phyloP scores from a whole-genome alignment of 1,140 invertebrate genomes.

The Sycobia sp. region DNA sequence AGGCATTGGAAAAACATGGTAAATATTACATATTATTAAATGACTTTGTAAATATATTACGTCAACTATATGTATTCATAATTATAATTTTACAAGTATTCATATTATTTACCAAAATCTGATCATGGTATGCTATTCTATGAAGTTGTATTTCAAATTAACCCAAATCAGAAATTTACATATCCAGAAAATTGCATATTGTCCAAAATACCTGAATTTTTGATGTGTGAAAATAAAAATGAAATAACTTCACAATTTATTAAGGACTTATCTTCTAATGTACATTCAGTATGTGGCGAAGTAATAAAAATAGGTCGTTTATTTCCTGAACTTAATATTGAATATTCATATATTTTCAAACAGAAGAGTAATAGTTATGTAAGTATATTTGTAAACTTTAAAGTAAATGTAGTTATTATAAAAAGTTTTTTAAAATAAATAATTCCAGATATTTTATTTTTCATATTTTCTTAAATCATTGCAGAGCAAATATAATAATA shows the following conservation, averaged over 20 bases:
- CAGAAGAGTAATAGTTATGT: neutral
- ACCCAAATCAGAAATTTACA: constrained; percentile 24
- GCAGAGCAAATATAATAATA: neutral
- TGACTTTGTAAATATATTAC: neutral
- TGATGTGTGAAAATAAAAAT: constrained; percentile 32
- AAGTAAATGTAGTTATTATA: no score
- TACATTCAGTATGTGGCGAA: constrained; percentile 38
- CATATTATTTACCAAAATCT: constrained; percentile 50
- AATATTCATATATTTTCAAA: constrained; percentile 7
- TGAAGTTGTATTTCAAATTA: constrained; percentile 40
- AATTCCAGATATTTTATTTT: neutral
- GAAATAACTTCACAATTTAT: constrained; percentile 34
- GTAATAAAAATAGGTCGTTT: constrained; percentile 32
- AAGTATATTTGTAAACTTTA: neutral
- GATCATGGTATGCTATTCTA: constrained; percentile 44
- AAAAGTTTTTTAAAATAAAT: no score
- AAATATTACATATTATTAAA: constrained; percentile 3
- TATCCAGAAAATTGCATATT: constrained; percentile 47
- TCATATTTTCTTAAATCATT: neutral
- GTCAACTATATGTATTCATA: neutral
- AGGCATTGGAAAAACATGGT: constrained; percentile 58
- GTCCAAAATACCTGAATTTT: constrained; percentile 29
- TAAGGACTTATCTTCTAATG: constrained; percentile 33
- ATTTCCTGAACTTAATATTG: constrained; percentile 3
- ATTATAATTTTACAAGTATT: constrained; percentile 45